A percentile compares a stretch with the other conserved stretches of the same genome.
Conservation (phyloP, 2,797 vertebrate species). For the Sarcoramphus papa region DNA sequence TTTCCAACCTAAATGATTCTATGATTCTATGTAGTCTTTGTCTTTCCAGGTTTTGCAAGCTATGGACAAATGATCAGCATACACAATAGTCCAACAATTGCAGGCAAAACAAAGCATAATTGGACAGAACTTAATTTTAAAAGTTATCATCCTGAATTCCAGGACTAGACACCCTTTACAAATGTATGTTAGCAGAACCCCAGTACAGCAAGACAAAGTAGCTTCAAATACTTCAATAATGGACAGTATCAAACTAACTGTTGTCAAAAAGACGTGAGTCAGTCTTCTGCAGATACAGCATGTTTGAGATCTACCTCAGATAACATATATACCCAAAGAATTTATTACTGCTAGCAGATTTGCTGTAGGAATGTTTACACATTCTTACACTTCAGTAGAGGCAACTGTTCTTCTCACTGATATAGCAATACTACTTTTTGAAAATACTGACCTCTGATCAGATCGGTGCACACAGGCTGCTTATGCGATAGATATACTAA, state of each 20-base stretch:
- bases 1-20: not conserved
- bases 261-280: not conserved
- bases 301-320: not conserved
- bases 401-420: not conserved
- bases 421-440: not conserved
- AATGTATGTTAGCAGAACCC: not conserved
- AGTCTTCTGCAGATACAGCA: not conserved
- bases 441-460: not conserved
- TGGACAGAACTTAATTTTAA: not conserved
- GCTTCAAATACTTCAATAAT: not conserved
- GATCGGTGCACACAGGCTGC: not conserved
- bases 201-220: not conserved
- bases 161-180: not conserved
- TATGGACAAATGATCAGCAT: not conserved
- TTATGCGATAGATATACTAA: not conserved
- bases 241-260: not conserved
- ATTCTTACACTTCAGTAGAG: not conserved
- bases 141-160: not conserved
- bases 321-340: not conserved
- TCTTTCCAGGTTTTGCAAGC: not conserved
- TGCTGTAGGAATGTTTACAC: not conserved
- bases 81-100: not conserved
- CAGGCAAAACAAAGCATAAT: not conserved
- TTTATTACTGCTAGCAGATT: not conserved
- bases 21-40: not conserved